Conservation (phyloP, 2,113 vertebrate genomes). For the Alethe diademata region DNA sequence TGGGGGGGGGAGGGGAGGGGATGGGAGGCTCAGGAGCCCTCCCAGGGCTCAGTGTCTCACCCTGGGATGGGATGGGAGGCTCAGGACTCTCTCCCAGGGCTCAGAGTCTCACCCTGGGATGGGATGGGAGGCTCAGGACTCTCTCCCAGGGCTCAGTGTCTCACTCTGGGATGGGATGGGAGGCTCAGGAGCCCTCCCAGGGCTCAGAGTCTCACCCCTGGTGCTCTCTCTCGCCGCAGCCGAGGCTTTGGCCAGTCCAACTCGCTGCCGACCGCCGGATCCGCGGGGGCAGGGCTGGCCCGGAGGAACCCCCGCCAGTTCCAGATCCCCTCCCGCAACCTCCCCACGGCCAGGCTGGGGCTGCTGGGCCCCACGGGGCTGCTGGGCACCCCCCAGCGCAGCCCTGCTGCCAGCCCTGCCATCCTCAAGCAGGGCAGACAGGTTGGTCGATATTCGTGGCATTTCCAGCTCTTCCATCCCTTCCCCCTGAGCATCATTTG, state of each 20-base stretch:
- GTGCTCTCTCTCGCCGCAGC: conserved; percentile 52
- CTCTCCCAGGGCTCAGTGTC: not conserved
- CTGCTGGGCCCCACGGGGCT: conserved; percentile 86
- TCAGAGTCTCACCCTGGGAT: rapidly evolving
- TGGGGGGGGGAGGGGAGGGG: no score
- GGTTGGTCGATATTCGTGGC: conserved; percentile 58
- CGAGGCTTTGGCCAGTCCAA: conserved; percentile 95
- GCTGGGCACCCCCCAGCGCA: conserved; percentile 86
- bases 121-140: not conserved
- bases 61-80: not conserved
- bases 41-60: no score
- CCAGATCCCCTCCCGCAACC: conserved; percentile 92
- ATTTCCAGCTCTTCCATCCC: not conserved
- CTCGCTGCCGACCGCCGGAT: conserved; percentile 89
- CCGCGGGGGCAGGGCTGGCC: conserved; percentile 84
- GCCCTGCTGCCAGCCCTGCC: conserved; percentile 84
- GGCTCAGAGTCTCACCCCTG: not conserved
- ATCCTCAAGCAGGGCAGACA: conserved; percentile 93
- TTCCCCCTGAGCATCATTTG: not conserved
- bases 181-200: not conserved
- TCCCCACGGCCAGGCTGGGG: conserved; percentile 87
- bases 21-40: no score
- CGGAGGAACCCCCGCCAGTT: conserved; percentile 93
- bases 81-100: rapidly evolving
- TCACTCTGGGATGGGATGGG: not conserved